phyloP scores from a whole-genome alignment of 2,113 vertebrate genomes.

The Pan paniscus region DNA sequence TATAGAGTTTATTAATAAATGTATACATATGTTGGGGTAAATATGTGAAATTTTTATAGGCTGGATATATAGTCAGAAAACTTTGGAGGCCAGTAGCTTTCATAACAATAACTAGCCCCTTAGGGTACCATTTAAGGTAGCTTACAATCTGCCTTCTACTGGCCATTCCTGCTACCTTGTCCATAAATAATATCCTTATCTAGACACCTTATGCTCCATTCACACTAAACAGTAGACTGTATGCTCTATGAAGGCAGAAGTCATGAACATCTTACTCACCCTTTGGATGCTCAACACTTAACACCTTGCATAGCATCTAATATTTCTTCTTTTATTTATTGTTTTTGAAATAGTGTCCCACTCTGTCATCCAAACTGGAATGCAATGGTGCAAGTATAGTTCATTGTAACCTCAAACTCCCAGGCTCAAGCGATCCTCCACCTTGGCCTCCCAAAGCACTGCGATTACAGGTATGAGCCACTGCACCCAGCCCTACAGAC shows the following conservation, averaged over 20 bases:
- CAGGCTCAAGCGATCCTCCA: no score
- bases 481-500: not conserved
- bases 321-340: not conserved
- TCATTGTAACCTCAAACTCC: no score
- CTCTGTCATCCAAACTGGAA: no score
- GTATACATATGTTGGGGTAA: not conserved
- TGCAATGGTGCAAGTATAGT: no score
- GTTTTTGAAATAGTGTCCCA: no score
- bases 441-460: no score
- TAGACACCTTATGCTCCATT: not conserved
- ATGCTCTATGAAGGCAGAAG: not conserved
- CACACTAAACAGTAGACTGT: not conserved
- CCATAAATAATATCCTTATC: not conserved
- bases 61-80: not conserved
- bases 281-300: not conserved
- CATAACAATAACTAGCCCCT: not conserved
- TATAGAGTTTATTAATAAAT: conserved; percentile 15
- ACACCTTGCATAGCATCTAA: not conserved
- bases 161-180: not conserved
- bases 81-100: not conserved
- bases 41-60: not conserved
- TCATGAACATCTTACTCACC: not conserved
- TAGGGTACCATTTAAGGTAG: not conserved
- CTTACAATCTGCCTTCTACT: not conserved
- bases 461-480: no score